A percentile compares a stretch with the other conserved stretches of the same genome.
Conservation (phyloP, 2,888 invertebrate species). For the Euphydryas editha region DNA sequence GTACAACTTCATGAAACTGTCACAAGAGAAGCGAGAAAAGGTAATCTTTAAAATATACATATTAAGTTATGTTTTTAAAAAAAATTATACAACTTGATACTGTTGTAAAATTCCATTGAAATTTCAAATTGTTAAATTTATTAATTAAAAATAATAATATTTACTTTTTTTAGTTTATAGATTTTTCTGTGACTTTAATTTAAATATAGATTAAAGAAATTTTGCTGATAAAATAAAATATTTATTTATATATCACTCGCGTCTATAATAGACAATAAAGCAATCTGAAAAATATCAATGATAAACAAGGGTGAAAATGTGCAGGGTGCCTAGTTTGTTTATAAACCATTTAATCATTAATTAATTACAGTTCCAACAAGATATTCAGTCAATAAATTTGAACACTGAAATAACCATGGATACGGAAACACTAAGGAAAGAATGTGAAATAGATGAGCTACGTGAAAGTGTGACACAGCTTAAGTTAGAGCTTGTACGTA, state of each 20-base stretch:
- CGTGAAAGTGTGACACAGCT: constrained; percentile 65
- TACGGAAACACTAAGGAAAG: constrained; percentile 62
- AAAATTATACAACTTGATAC: too few relatives aligned
- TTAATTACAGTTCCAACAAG: constrained; percentile 60
- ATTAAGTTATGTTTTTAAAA: not conserved
- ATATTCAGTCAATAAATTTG: constrained; percentile 61
- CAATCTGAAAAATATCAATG: too few relatives aligned
- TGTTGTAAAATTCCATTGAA: not conserved
- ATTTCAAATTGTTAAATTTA: not conserved
- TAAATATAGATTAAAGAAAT: too few relatives aligned
- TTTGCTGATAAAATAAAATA: too few relatives aligned
- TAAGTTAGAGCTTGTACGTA: constrained; percentile 72
- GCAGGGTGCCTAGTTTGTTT: too few relatives aligned
- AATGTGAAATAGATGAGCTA: constrained; percentile 70
- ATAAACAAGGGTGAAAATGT: too few relatives aligned
- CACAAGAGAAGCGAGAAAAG: constrained; percentile 76
- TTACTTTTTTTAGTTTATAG: too few relatives aligned
- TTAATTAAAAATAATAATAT: too few relatives aligned
- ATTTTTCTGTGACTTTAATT: too few relatives aligned
- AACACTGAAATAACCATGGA: constrained; percentile 58
- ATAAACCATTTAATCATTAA: too few relatives aligned
- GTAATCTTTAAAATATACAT: constrained; percentile 63
- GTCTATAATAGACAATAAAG: too few relatives aligned
- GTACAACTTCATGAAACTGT: constrained; percentile 82
- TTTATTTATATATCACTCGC: too few relatives aligned